Evolutionary conservation across 2,888 invertebrate genomes (phyloP).

Genomic region (Hirtodrosophila alboralis): DNA sequence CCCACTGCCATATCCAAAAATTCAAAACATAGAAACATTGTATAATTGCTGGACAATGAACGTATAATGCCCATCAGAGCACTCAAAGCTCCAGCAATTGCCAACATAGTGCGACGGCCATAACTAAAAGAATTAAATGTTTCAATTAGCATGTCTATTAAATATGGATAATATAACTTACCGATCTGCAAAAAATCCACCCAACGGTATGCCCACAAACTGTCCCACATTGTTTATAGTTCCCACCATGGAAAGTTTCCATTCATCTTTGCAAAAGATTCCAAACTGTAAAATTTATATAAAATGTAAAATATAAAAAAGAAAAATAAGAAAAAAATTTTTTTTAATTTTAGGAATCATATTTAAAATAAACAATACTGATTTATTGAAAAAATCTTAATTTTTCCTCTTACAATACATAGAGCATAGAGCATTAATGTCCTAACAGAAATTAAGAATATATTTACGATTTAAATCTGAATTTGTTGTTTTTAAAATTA

Average conservation of each 20-base stretch:
- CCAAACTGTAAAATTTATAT: constrained; percentile 60
- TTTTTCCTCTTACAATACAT: too few species aligned
- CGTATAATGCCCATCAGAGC: constrained; percentile 88
- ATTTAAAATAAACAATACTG: too few species aligned
- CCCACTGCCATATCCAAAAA: constrained; percentile 89
- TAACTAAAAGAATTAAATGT: constrained; percentile 68
- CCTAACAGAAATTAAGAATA: too few species aligned
- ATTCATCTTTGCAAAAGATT: constrained; percentile 84
- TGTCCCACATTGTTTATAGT: constrained; percentile 90
- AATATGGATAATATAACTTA: constrained; percentile 27
- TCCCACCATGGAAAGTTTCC: constrained; percentile 90
- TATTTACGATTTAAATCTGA: too few species aligned
- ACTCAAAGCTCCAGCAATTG: constrained; percentile 85
- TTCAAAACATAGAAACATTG: constrained; percentile 89
- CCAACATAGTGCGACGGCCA: constrained; percentile 87
- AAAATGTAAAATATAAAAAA: background rate
- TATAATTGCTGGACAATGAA: constrained; percentile 88
- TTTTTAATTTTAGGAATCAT: too few species aligned
- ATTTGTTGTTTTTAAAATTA: too few species aligned
- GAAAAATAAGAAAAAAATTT: background rate
- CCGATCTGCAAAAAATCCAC: constrained; percentile 88
- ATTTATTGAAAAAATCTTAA: too few species aligned
- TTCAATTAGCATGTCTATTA: too few species aligned
- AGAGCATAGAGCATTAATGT: too few species aligned
- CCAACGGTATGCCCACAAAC: constrained; percentile 89